Evolutionary conservation across 1,140 invertebrate genomes (phyloP).

Genomic region (Helicorthomorpha holstii): DNA sequence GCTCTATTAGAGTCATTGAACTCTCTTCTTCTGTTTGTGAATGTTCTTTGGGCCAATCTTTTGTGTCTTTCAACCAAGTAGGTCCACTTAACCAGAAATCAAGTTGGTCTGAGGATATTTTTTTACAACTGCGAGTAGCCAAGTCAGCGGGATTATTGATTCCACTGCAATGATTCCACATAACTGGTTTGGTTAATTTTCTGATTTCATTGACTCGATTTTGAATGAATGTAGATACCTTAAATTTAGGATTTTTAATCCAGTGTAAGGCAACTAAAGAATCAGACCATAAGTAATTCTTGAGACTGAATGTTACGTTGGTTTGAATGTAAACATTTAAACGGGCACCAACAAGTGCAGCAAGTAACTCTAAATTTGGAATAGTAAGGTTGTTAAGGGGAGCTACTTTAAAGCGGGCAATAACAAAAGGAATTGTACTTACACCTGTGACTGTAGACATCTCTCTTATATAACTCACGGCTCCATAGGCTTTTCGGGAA

Average conservation of each 20-base stretch:
- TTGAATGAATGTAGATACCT: neutral
- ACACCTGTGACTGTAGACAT: neutral
- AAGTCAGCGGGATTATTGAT: neutral
- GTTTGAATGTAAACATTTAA: neutral
- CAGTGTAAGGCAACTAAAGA: neutral
- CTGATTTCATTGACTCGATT: neutral
- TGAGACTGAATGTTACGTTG: neutral
- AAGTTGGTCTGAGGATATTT: no score
- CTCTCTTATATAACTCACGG: neutral
- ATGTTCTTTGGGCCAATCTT: no score
- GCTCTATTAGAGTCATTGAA: no score
- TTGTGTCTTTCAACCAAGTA: no score
- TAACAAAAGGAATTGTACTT: neutral
- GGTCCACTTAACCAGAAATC: no score
- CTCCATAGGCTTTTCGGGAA: neutral
- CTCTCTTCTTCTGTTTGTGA: no score
- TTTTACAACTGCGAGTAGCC: no score
- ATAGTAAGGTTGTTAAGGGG: neutral
- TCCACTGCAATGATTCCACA: neutral
- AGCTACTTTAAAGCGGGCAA: neutral
- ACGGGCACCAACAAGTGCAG: neutral
- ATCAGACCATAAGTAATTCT: neutral
- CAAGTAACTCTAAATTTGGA: neutral
- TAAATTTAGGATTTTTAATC: neutral
- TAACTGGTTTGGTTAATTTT: neutral